Percentiles rank a stretch among this genome's conserved stretches.
These are phyloP conservation scores for Hyperoplus immaculatus DNA, from an alignment of 2,797 vertebrate genomes.

Conservation along the genomic window DNA sequence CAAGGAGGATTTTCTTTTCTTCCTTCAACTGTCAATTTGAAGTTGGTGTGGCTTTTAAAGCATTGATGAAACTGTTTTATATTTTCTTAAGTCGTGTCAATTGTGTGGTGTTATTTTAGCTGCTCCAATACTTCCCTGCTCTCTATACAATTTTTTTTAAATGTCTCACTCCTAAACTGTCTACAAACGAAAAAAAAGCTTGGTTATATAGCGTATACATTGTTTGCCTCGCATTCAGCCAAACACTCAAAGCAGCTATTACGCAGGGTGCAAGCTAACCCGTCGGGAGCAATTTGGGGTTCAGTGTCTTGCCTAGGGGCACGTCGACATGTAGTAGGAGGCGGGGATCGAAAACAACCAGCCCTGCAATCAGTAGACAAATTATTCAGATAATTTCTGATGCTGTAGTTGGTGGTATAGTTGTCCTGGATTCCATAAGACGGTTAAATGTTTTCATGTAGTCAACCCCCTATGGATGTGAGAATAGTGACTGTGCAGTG, in stretches of 20 bases:
- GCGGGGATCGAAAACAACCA: too few species aligned
- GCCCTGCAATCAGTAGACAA: not conserved
- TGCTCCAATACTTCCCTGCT: slow-evolving; percentile 15
- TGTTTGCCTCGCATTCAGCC: too few species aligned
- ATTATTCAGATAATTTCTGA: not conserved
- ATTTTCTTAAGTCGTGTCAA: slow-evolving; percentile 45
- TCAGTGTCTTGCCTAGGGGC: too few species aligned
- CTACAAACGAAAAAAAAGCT: not conserved
- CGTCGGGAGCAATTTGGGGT: too few species aligned
- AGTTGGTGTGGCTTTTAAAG: slow-evolving; percentile 32
- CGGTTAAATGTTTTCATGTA: slow-evolving; percentile 3
- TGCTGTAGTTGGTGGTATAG: not conserved
- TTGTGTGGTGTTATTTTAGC: slow-evolving; percentile 44
- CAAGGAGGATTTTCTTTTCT: slow-evolving; percentile 21
- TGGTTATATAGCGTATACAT: too few species aligned
- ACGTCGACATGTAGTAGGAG: too few species aligned
- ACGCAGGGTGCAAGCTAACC: too few species aligned
- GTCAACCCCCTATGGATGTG: not conserved
- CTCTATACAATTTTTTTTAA: not conserved
- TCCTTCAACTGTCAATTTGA: slow-evolving; percentile 38
- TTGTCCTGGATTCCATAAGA: not conserved
- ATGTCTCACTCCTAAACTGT: not conserved
- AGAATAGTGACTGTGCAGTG: not conserved
- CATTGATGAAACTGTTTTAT: slow-evolving; percentile 56
- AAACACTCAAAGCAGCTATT: too few species aligned